Percentiles rank a stretch among this genome's conserved stretches.
These are phyloP conservation scores for Meles meles DNA, from an alignment of 2,113 vertebrate species.

Conservation along the genomic window DNA sequence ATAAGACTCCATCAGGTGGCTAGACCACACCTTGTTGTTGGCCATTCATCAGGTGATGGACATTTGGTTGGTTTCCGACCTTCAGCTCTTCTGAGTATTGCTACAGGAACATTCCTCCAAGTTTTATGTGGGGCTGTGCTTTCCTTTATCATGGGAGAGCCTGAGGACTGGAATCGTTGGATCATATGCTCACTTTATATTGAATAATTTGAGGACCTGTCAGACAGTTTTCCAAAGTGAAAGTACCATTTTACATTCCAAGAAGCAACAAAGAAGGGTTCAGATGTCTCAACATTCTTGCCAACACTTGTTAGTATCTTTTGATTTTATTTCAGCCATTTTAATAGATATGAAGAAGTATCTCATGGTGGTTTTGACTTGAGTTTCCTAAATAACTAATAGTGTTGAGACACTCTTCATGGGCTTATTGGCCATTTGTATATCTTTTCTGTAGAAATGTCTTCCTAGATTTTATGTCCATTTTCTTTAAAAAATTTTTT, in stretches of 20 bases:
- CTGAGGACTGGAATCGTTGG: neutral
- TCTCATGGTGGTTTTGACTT: neutral
- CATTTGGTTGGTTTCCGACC: neutral
- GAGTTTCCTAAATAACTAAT: neutral
- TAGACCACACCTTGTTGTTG: neutral
- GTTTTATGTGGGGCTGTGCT: neutral
- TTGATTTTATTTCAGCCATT: neutral
- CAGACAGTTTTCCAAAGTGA: neutral
- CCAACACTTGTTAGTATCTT: neutral
- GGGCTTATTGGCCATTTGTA: neutral
- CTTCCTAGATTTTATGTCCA: neutral
- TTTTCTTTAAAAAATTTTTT: neutral
- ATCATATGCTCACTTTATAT: neutral
- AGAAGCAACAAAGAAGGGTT: neutral
- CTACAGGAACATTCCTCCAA: neutral
- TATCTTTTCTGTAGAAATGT: neutral
- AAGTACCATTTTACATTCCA: neutral
- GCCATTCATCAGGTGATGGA: neutral
- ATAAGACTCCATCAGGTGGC: neutral
- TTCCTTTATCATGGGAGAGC: neutral
- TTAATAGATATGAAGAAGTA: neutral
- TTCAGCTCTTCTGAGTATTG: neutral
- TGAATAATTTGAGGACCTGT: neutral
- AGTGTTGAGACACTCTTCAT: neutral
- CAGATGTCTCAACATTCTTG: neutral